Evolutionary conservation across 2,888 invertebrate genomes (phyloP).

Genomic region (Epinotia nisella): DNA sequence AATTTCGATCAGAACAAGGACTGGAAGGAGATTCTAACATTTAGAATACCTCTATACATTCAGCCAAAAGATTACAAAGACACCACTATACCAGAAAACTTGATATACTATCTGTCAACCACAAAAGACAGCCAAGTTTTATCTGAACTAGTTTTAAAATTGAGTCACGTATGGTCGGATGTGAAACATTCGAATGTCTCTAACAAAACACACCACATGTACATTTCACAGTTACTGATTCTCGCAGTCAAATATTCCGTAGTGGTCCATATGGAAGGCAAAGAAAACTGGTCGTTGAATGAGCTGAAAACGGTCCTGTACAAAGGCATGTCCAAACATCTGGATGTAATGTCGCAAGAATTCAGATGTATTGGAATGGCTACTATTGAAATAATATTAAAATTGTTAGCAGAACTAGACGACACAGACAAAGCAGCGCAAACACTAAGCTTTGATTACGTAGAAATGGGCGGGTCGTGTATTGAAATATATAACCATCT

Average conservation of each 20-base stretch:
- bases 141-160: conserved; percentile 77
- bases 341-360: conserved; percentile 86
- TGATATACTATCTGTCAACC: conserved; percentile 86
- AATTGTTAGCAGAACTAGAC: conserved; percentile 77
- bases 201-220: conserved; percentile 88
- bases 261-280: conserved; percentile 59
- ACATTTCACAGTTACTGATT: conserved; percentile 87
- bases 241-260: conserved; percentile 81
- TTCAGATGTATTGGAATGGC: conserved; percentile 90
- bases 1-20: conserved; percentile 78
- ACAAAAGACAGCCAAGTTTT: conserved; percentile 63
- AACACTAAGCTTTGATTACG: conserved; percentile 88
- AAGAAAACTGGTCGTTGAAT: conserved; percentile 59
- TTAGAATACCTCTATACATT: conserved; percentile 68
- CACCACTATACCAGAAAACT: conserved; percentile 82
- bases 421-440: conserved; percentile 64
- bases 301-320: conserved; percentile 83
- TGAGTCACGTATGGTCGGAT: conserved; percentile 88
- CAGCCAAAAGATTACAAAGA: conserved; percentile 85
- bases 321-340: conserved; percentile 87
- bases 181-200: conserved; percentile 86
- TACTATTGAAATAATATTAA: conserved; percentile 87
- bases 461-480: conserved; percentile 78
- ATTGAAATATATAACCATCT: conserved; percentile 79
- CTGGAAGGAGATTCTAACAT: conserved; percentile 87